Evolutionary conservation across 2,113 vertebrate genomes (phyloP).

Genomic region (Neogale vison): DNA sequence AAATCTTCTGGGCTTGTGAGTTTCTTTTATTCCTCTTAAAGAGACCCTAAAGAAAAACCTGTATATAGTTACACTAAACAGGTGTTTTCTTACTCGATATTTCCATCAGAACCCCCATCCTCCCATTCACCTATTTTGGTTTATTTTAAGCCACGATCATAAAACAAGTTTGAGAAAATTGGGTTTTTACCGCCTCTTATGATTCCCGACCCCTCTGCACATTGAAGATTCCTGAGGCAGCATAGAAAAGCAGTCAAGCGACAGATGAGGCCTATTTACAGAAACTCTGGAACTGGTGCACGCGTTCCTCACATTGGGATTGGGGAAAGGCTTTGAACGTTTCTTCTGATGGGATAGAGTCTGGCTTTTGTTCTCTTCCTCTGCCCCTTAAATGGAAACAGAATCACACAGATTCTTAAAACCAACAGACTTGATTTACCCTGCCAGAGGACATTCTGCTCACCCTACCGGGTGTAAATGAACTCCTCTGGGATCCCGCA

Average conservation of each 20-base stretch:
- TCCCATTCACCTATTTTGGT: background rate
- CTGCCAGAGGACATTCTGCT: background rate
- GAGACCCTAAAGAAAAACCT: slow-evolving; percentile 18
- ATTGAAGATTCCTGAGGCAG: background rate
- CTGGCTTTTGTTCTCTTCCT: background rate
- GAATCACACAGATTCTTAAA: background rate
- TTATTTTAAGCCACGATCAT: background rate
- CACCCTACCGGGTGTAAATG: background rate
- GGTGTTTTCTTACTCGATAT: background rate
- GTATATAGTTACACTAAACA: background rate
- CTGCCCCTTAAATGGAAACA: background rate
- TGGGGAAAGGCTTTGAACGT: background rate
- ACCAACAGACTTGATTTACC: background rate
- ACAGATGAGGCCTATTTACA: background rate
- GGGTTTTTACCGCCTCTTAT: background rate
- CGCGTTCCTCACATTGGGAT: background rate
- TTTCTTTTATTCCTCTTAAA: background rate
- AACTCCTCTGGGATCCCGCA: background rate
- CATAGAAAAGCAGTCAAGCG: background rate
- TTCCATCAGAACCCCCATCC: background rate
- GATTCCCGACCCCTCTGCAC: background rate
- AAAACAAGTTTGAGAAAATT: background rate
- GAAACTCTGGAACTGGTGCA: background rate
- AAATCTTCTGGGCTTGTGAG: background rate
- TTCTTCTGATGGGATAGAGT: background rate